Conservation (phyloP, 2,113 vertebrate genomes). For the Pluvialis apricaria region DNA sequence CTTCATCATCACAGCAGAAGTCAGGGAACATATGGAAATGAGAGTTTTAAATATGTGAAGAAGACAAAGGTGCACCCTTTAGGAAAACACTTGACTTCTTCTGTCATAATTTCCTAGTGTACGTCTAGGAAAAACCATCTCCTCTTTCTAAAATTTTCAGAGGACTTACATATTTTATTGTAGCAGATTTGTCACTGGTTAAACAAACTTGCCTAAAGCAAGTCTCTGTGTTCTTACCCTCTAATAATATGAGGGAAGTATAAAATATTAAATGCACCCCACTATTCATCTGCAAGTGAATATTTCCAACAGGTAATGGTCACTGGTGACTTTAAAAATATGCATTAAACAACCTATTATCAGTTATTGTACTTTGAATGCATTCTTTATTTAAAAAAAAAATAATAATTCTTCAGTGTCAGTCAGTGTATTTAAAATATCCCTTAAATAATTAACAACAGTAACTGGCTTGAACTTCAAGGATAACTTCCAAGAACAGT, state of each 20-base stretch:
- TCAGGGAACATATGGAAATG: neutral
- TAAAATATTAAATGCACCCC: neutral
- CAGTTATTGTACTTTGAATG: neutral
- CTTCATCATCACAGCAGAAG: neutral
- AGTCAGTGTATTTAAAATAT: neutral
- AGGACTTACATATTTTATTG: conserved; percentile 16
- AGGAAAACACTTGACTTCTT: neutral
- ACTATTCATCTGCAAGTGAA: neutral
- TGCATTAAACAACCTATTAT: neutral
- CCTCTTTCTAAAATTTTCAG: neutral
- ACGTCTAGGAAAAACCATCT: neutral
- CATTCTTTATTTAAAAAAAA: neutral
- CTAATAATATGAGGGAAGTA: neutral
- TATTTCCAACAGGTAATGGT: neutral
- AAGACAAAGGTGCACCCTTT: neutral
- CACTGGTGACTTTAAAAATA: neutral
- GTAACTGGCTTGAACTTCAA: neutral
- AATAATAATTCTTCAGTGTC: neutral
- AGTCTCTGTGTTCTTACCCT: neutral
- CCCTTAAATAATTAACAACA: neutral
- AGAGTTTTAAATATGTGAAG: neutral
- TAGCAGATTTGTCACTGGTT: neutral
- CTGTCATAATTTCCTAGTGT: neutral
- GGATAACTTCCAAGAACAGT: neutral
- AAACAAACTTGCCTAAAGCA: conserved; percentile 15